Conservation (phyloP, 2,797 vertebrate genomes). For the Clarias pachynema region DNA sequence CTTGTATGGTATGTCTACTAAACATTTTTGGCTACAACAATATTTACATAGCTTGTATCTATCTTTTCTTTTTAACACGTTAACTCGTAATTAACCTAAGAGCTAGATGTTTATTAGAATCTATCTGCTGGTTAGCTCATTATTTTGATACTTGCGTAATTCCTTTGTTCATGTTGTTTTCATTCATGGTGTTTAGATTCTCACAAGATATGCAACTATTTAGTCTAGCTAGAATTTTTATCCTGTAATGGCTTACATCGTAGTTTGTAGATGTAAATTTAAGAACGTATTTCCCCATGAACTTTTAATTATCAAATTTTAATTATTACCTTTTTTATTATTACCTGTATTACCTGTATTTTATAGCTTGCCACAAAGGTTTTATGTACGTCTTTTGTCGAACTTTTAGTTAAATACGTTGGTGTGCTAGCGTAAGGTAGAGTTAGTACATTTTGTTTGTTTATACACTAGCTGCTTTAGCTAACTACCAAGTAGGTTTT, state of each 20-base stretch:
- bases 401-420: background rate
- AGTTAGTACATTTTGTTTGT: background rate
- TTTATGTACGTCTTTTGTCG: background rate
- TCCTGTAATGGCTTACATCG: background rate
- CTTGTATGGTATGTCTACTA: background rate
- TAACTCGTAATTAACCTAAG: background rate
- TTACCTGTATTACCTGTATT: background rate
- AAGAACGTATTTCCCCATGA: background rate
- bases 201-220: background rate
- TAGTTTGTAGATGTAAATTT: background rate
- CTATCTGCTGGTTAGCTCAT: background rate
- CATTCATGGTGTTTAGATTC: background rate
- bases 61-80: background rate
- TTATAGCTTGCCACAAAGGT: background rate
- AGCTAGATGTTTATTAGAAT: background rate
- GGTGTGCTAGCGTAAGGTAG: background rate
- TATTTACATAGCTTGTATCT: background rate
- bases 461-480: background rate
- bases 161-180: background rate
- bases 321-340: too few species aligned
- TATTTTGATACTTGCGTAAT: background rate
- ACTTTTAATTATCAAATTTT: background rate
- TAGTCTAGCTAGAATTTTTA: background rate
- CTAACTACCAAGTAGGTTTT: background rate
- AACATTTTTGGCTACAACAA: background rate